Base-by-base conservation (phyloP, 2,113 vertebrate genomes). In the Mesocricetus auratus region DNA sequence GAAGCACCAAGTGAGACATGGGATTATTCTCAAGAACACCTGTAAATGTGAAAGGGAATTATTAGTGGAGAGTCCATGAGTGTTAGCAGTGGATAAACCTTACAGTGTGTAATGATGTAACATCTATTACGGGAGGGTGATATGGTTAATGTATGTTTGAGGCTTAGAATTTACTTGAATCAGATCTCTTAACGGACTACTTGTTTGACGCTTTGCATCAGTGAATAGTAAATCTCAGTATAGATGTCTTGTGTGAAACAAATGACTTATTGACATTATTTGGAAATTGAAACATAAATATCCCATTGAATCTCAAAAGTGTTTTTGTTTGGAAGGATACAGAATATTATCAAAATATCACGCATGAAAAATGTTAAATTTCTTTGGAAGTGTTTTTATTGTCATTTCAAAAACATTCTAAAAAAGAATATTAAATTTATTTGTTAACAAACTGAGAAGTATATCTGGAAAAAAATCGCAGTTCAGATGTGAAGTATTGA, bases 401-500 rank as follows among this genome's bases (percentile, higher is more conserved):
- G 89, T 6, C 26, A 94, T 53, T 74, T 96, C 77, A 71, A 91
- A 86, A 94, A 87, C 15, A 56, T 79, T 66, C 33, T 89, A 69
- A 92, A 71, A n/a, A 85, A 3, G 26, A 93, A 2, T 56, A 24
- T 68, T 21, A 91, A 75, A 64, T n/a, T 91, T 88, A 74, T 90
- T 95, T 95, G 93, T 93, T 95, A 96, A 95, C 62, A 94, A 47
- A 96, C 9, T 68, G 47, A 94, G 47, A 93, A 86, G 68, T 87
- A 47, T 31, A 94, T 69, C 85, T 98, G 93, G 91, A 97, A 85
- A 71, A 36, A 96, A 47, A 85, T 42, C 62, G 62, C 96, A 97
- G 91, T 93, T 79, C 87, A 97, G 94, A 94, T 94, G 97, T 96
- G 85, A 93, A 22, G 89, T 94, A 97, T 96, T 78, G 93, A 98